phyloP scores from a whole-genome alignment of 1,140 invertebrate species.

The Drosophila rhopaloa region DNA sequence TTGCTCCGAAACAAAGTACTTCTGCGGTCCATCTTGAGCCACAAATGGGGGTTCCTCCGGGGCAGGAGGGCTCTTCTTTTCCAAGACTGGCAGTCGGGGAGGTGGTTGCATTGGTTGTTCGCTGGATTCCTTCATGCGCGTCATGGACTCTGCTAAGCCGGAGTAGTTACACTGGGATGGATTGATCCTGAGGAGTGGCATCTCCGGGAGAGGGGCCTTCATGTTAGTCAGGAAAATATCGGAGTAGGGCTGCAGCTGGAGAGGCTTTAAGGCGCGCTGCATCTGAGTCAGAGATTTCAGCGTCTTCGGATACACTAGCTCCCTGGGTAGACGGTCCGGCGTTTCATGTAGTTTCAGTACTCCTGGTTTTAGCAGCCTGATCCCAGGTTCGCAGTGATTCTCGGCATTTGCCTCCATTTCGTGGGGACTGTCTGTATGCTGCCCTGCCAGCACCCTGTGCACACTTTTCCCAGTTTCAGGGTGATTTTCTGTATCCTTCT shows the following conservation, averaged over 20 bases:
- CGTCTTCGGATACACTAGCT: background rate
- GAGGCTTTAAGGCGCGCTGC: background rate
- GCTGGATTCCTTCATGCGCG: slow-evolving; percentile 22
- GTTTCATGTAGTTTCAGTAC: slow-evolving; percentile 10
- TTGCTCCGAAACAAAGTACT: slow-evolving; percentile 47
- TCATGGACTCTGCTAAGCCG: slow-evolving; percentile 20
- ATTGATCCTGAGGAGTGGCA: too few relatives aligned
- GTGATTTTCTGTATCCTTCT: background rate
- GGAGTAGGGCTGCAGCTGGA: background rate
- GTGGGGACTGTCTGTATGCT: background rate
- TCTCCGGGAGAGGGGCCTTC: background rate
- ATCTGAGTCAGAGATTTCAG: slow-evolving; percentile 29
- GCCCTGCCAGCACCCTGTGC: slow-evolving; percentile 6
- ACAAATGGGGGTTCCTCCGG: background rate
- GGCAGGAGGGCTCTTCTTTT: background rate
- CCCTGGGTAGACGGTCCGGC: background rate
- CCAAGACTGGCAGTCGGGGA: background rate
- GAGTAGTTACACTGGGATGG: background rate
- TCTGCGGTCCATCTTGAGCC: slow-evolving; percentile 1
- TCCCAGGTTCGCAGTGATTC: too few relatives aligned
- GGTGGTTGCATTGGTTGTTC: background rate
- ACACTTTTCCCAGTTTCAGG: background rate
- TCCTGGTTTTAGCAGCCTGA: background rate
- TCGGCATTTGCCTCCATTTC: background rate
- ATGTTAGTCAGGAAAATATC: background rate